phyloP scores from a whole-genome alignment of 2,888 invertebrate genomes.

The Branchinecta sandiegonensis region DNA sequence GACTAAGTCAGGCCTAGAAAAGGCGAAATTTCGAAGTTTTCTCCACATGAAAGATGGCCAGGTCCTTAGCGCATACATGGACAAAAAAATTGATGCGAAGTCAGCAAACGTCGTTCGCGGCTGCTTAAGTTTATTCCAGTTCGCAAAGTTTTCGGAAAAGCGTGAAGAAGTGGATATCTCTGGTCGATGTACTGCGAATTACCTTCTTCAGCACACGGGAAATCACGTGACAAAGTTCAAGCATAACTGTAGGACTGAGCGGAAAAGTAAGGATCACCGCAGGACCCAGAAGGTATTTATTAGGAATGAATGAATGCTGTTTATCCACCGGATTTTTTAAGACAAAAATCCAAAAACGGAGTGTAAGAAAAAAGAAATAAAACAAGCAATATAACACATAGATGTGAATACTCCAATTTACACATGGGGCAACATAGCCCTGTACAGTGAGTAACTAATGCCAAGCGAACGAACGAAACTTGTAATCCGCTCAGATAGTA shows the following conservation, averaged over 20 bases:
- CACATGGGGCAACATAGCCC: not conserved
- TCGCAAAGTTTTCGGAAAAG: not conserved
- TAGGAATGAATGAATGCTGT: no score
- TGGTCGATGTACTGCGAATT: not conserved
- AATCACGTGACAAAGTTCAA: slow-evolving; percentile 8
- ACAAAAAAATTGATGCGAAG: not conserved
- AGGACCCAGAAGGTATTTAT: not conserved
- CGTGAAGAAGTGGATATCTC: not conserved
- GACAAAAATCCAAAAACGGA: no score
- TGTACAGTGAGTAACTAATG: not conserved
- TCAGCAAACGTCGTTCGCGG: not conserved
- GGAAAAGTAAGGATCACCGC: not conserved
- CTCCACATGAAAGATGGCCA: not conserved
- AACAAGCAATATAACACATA: not conserved
- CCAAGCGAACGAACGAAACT: not conserved
- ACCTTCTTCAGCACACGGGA: not conserved
- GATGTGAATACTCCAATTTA: not conserved
- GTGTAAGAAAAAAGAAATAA: no score
- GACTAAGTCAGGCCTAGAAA: not conserved
- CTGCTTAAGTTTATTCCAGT: not conserved
- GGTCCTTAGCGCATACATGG: not conserved
- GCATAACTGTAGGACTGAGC: not conserved
- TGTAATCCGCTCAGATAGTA: not conserved
- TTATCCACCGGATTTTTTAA: no score
- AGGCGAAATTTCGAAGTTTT: not conserved